Percentiles rank a stretch among this genome's conserved stretches.
These are phyloP conservation scores for Apocrypta bakeri DNA, from an alignment of 1,140 invertebrate species.

Conservation along the genomic window DNA sequence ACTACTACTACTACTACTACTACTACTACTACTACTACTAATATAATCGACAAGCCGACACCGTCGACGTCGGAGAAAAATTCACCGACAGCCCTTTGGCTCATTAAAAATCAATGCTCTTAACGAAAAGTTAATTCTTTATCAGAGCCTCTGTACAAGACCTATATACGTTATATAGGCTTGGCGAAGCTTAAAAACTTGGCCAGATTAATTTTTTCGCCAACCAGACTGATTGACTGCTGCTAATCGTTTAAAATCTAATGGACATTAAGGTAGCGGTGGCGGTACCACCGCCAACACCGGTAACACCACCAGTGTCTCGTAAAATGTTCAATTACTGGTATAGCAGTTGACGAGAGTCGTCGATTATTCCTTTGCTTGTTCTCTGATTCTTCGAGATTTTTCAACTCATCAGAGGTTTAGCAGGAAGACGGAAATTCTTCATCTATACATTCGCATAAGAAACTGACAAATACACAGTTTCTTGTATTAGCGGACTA, in stretches of 20 bases:
- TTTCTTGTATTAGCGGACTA: slow-evolving; percentile 3
- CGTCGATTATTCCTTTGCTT: slow-evolving; percentile 40
- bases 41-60: neutral
- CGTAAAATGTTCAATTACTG: slow-evolving; percentile 45
- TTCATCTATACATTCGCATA: slow-evolving; percentile 10
- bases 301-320: neutral
- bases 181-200: slow-evolving; percentile 41
- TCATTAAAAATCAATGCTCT: slow-evolving; percentile 44
- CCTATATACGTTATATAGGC: too few relatives aligned
- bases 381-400: neutral
- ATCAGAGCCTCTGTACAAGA: neutral
- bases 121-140: slow-evolving; percentile 37
- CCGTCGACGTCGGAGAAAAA: neutral
- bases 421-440: slow-evolving; percentile 20
- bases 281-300: too few relatives aligned
- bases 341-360: slow-evolving; percentile 37
- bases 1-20: neutral
- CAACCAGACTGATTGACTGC: slow-evolving; percentile 44
- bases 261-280: slow-evolving; percentile 32
- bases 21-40: neutral
- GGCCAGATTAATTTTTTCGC: slow-evolving; percentile 40
- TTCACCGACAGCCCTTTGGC: neutral
- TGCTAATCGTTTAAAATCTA: slow-evolving; percentile 49
- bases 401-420: neutral
- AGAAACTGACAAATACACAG: too few relatives aligned